Evolutionary conservation across 2,888 invertebrate genomes (phyloP), one percentile per base, ranked within the genome.

Genomic region (Cheiracanthium punctorium): DNA sequence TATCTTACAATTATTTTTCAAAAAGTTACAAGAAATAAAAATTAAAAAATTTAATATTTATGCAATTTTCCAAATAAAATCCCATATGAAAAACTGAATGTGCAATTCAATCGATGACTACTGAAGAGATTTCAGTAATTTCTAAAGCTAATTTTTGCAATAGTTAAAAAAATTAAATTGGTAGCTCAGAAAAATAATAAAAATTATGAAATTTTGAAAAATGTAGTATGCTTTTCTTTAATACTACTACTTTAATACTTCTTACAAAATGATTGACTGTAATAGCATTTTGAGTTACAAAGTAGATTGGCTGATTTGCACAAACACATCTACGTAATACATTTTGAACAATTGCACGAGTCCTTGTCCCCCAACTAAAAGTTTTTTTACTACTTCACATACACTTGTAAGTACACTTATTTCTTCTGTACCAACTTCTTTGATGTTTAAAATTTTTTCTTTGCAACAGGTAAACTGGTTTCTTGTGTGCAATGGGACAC

Each of bases 1-100:
- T 32, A 30, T 69, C n/a, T 37, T 14, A 32, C 32, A 69, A 69
- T 69, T 69, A 69, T 69, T 69, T 30, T 69, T 69, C 65, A 65
- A 29, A 24, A 29, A 65, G 2, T 1, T 65, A 65, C 65, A 65
- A 65, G 30, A 65, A 12, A 65, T 12, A 65, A 65, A 37, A 37
- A 69, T 37, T n/a, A 17, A 69, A 69, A 30, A 69, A 69, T 32
- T 30, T 17, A 30, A 30, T 32, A 32, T 69, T 69, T 69, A 69
- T 69, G 33, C 17, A 2, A 69, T 69, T 69, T 32, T n/a, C 28
- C 33, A 69, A 69, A 69, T n/a, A n/a, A n/a, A n/a, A n/a, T n/a
- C n/a, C n/a, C n/a, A n/a, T n/a, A n/a, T n/a, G n/a, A n/a, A n/a
- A 32, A 32, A 69, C 32, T 33, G 8, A 69, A 69, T 30, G 4